Base-by-base conservation (phyloP, 92 coral and sea anemone genomes). In the Zoanthus sansibaricus region DNA sequence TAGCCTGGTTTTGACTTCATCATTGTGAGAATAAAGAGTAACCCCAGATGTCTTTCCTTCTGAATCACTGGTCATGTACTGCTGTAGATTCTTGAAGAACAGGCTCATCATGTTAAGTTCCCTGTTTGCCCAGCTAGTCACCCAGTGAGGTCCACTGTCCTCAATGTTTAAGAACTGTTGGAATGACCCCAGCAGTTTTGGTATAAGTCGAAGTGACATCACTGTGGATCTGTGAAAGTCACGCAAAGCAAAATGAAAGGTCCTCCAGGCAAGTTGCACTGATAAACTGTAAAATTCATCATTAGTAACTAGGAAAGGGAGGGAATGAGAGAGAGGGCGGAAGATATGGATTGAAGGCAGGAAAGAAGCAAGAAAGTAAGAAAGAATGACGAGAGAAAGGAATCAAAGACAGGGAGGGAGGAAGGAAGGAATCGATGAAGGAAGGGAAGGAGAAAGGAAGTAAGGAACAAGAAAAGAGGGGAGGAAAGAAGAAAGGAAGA, bases 171-270 rank as follows among this genome's bases (percentile, higher is more conserved):
- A 83, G 77, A 95, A 94, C 90, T 95, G 99, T 86, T 97, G 99
- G 89, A 97, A 95, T 7, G 99, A 97, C 55, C 97, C 93, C 76
- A 97, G 88, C 80, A 97, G 92, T 87, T 97, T 95, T 56, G 98
- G 98, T 16, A 97, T 94, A 70, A 97, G 96, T 75, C 94, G 98
- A 72, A 97, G 91, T 52, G 99, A 97, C 94, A 97, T 93, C 58
- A 97, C 99, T 3, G 93, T 93, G 31, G 99, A 97, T 79, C 99
- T 97, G 78, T 20, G 48, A 72, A 82, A 71, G 84, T 18, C 42
- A 45, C 18, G 46, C 16, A 21, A 9, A 45, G 21, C 10, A 2
- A 48, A 48, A n/a, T 73, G 8, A 30, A 14, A 20, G 8, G 1
- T 18, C 33, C 21, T 66, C 21, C 31, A 18, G 31, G 64, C 42